A percentile compares a stretch with the other conserved stretches of the same genome.
phyloP scores from a whole-genome alignment of 35 echinoderm and acorn worm species.

The Holothuria glaberrima region DNA sequence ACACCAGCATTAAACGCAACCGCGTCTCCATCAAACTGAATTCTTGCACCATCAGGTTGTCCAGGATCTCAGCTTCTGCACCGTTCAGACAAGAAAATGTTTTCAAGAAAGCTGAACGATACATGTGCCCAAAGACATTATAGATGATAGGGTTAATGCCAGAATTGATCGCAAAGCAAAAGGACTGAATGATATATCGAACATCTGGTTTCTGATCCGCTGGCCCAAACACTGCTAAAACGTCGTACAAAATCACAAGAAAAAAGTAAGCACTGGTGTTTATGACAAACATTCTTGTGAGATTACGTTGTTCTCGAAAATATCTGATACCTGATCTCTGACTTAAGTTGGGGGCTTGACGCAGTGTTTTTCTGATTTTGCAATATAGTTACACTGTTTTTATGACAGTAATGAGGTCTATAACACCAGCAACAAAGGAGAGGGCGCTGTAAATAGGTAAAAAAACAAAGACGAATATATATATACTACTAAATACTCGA shows the following conservation, averaged over 20 bases:
- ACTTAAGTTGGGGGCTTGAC: not conserved
- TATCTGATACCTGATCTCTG: not conserved
- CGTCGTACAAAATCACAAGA: not conserved
- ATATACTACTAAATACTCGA: not conserved
- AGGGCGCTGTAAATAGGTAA: too few relatives aligned
- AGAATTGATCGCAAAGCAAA: not conserved
- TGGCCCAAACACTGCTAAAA: not conserved
- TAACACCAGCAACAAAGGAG: too few relatives aligned
- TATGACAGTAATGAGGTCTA: not conserved
- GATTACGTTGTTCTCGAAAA: constrained; percentile 5
- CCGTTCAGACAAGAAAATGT: not conserved
- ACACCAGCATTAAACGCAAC: too few relatives aligned
- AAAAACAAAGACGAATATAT: not conserved
- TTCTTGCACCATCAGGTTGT: too few relatives aligned
- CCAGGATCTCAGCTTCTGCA: too few relatives aligned
- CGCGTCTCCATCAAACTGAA: too few relatives aligned
- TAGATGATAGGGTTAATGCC: constrained; percentile 6
- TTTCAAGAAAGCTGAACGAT: not conserved
- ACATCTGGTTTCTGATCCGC: not conserved
- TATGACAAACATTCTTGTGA: not conserved
- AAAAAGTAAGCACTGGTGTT: not conserved
- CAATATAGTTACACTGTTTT: not conserved
- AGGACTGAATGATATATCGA: not conserved
- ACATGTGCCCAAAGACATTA: not conserved
- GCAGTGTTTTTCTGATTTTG: not conserved